phyloP scores from a whole-genome alignment of 2,797 vertebrate species.

The Carduelis carduelis region DNA sequence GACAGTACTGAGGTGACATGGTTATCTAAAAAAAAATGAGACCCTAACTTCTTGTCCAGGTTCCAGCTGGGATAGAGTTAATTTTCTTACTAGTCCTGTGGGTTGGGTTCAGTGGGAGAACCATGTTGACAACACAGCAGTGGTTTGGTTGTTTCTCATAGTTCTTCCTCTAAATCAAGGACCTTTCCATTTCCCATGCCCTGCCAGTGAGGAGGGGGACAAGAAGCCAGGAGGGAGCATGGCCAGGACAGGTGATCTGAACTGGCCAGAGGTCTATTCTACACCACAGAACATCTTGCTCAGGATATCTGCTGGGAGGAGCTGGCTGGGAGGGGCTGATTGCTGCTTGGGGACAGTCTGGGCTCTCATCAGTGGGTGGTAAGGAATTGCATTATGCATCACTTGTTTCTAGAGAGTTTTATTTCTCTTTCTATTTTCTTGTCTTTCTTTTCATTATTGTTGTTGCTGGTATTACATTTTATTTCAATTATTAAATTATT shows the following conservation, averaged over 20 bases:
- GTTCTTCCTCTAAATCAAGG: background rate
- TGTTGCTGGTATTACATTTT: background rate
- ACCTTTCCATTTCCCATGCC: accelerated
- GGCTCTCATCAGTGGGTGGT: background rate
- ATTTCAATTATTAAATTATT: background rate
- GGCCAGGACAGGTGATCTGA: background rate
- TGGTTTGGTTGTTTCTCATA: accelerated
- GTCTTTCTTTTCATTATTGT: background rate
- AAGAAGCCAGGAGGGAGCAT: background rate
- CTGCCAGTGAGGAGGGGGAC: background rate
- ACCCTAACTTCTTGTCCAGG: background rate
- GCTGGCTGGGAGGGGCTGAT: background rate
- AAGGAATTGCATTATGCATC: background rate
- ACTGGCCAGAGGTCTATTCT: background rate
- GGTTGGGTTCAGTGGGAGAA: background rate
- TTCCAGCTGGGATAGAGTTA: background rate
- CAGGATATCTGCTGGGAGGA: background rate
- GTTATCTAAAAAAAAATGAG: background rate
- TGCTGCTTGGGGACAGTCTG: background rate
- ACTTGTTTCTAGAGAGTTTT: background rate
- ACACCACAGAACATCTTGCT: background rate
- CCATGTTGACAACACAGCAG: background rate
- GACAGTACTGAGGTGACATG: background rate
- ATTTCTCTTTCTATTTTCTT: background rate
- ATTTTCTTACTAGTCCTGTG: background rate